phyloP scores from a whole-genome alignment of 2,888 invertebrate species.

The Seladonia tumulorum region DNA sequence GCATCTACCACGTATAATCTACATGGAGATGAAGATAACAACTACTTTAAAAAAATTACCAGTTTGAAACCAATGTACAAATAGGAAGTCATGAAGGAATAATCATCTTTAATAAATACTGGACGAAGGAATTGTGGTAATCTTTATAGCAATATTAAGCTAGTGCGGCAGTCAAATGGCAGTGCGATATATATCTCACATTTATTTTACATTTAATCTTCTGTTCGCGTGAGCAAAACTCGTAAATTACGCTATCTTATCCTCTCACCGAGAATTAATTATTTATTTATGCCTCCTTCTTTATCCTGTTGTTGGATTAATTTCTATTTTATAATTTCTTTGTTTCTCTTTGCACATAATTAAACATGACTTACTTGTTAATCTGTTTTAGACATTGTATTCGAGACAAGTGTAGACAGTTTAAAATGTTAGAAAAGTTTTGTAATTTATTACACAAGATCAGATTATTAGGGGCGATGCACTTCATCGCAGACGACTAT shows the following conservation, averaged over 20 bases:
- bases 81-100: not conserved
- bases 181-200: constrained; percentile 12
- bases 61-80: not conserved
- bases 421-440: not conserved
- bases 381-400: not conserved
- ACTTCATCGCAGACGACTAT: too few species aligned
- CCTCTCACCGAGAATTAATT: not conserved
- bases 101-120: not conserved
- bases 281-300: not conserved
- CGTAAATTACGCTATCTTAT: constrained; percentile 16
- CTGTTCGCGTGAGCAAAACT: constrained; percentile 9
- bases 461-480: too few species aligned
- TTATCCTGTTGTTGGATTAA: not conserved
- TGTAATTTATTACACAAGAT: too few species aligned
- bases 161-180: not conserved
- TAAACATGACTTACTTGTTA: not conserved
- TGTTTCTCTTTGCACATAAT: not conserved
- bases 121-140: not conserved
- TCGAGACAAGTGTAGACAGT: not conserved
- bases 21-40: not conserved
- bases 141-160: not conserved
- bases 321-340: not conserved
- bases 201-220: constrained; percentile 3
- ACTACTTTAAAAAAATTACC: not conserved
- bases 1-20: not conserved